Conservation (phyloP, 2,113 vertebrate species). For the Meriones unguiculatus region DNA sequence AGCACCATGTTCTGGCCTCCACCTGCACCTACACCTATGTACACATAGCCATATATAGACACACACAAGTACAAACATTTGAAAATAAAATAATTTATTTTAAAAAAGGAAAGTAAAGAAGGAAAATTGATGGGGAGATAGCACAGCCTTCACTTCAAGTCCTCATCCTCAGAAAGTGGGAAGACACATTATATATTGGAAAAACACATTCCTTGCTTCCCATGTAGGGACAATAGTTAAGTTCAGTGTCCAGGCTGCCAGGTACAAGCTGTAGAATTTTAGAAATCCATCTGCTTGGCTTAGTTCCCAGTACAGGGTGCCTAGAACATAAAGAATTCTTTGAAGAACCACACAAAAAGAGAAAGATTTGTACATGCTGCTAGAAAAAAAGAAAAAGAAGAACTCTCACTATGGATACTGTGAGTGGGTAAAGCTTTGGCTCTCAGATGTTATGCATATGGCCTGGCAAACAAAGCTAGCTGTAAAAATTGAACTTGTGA, state of each 20-base stretch:
- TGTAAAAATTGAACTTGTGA: constrained; percentile 46
- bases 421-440: background rate
- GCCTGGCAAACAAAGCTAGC: background rate
- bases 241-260: background rate
- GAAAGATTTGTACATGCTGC: background rate
- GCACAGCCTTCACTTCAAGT: background rate
- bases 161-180: background rate
- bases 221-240: background rate
- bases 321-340: background rate
- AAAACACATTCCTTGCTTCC: background rate
- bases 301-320: background rate
- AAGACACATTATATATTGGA: too few relatives aligned
- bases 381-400: background rate
- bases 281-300: background rate
- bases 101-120: background rate
- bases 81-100: background rate
- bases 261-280: background rate
- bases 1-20: background rate
- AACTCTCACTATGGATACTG: background rate
- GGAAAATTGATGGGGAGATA: background rate
- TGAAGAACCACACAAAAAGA: background rate
- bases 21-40: background rate
- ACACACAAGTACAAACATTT: background rate
- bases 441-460: background rate
- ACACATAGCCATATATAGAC: background rate